Percentiles rank a stretch among this genome's conserved stretches.
Evolutionary conservation across 2,888 invertebrate genomes (phyloP).

Genomic region (Caenorhabditis angaria): DNA sequence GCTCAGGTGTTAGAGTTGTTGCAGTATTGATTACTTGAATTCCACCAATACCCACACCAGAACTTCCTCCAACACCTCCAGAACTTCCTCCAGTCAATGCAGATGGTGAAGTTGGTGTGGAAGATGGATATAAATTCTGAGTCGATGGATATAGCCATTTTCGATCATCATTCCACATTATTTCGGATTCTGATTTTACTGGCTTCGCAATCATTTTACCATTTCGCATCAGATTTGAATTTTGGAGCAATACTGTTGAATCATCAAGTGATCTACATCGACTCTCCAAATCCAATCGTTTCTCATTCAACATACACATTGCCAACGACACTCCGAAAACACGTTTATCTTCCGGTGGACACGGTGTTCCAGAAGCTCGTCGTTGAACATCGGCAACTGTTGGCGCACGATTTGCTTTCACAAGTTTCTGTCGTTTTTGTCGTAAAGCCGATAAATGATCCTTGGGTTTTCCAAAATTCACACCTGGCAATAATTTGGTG

Average conservation of each 20-base stretch:
- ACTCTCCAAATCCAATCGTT: slow-evolving; percentile 71
- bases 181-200: slow-evolving; percentile 52
- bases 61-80: background rate
- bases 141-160: slow-evolving; percentile 56
- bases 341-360: slow-evolving; percentile 40
- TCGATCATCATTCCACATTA: slow-evolving; percentile 41
- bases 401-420: slow-evolving; percentile 84
- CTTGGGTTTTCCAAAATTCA: slow-evolving; percentile 46
- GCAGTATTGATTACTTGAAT: slow-evolving; percentile 33
- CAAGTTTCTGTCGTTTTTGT: slow-evolving; percentile 68
- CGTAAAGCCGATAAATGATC: slow-evolving; percentile 51
- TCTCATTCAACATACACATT: slow-evolving; percentile 86
- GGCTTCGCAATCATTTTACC: slow-evolving; percentile 30
- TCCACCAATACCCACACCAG: background rate
- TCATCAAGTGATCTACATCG: slow-evolving; percentile 52
- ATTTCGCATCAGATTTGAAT: slow-evolving; percentile 15
- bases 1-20: slow-evolving; percentile 25
- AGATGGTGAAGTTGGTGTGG: slow-evolving; percentile 43
- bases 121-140: slow-evolving; percentile 43
- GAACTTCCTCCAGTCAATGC: slow-evolving; percentile 20
- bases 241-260: slow-evolving; percentile 39
- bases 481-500: slow-evolving; percentile 74
- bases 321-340: slow-evolving; percentile 87
- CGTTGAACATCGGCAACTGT: slow-evolving; percentile 75
- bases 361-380: slow-evolving; percentile 36